These are phyloP conservation scores for Zoanthus solanderi DNA, from an alignment of 92 coral and sea anemone genomes.

Conservation along the genomic window DNA sequence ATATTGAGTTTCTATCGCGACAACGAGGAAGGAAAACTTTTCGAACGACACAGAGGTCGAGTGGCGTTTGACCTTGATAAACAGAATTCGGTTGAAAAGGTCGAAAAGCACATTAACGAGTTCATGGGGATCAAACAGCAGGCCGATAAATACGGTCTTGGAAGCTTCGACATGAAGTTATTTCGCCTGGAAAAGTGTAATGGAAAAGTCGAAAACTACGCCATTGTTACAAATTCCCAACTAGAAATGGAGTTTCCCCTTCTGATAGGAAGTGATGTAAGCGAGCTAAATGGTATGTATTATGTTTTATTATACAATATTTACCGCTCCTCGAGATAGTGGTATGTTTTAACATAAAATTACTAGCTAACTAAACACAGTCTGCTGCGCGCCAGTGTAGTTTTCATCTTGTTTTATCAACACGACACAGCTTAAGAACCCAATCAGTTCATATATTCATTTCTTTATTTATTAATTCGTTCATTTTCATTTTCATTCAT, in stretches of 20 bases:
- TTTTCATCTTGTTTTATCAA: background rate
- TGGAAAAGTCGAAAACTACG: conserved; percentile 52
- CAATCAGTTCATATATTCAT: conserved; percentile 9
- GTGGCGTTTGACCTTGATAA: conserved; percentile 45
- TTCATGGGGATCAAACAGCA: conserved; percentile 48
- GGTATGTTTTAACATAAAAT: conserved; percentile 26
- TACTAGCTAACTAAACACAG: background rate
- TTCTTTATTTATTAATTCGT: background rate
- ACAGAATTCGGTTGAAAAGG: conserved; percentile 30
- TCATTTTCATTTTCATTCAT: no score
- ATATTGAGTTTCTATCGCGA: conserved; percentile 52
- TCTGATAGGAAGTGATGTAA: conserved; percentile 42
- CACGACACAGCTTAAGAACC: background rate
- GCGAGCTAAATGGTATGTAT: conserved; percentile 48
- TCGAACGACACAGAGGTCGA: conserved; percentile 59
- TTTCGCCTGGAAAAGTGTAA: conserved; percentile 47
- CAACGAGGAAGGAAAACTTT: conserved; percentile 41
- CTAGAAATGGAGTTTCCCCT: conserved; percentile 36
- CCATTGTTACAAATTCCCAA: conserved; percentile 15
- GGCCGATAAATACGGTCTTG: conserved; percentile 40
- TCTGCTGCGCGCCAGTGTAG: conserved; percentile 14
- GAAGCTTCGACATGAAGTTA: conserved; percentile 46
- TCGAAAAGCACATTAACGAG: conserved; percentile 39
- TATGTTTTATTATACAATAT: conserved; percentile 42
- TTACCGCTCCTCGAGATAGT: conserved; percentile 15